Evolutionary conservation across 2,888 invertebrate genomes (phyloP).

Genomic region (Eilema sororculum): DNA sequence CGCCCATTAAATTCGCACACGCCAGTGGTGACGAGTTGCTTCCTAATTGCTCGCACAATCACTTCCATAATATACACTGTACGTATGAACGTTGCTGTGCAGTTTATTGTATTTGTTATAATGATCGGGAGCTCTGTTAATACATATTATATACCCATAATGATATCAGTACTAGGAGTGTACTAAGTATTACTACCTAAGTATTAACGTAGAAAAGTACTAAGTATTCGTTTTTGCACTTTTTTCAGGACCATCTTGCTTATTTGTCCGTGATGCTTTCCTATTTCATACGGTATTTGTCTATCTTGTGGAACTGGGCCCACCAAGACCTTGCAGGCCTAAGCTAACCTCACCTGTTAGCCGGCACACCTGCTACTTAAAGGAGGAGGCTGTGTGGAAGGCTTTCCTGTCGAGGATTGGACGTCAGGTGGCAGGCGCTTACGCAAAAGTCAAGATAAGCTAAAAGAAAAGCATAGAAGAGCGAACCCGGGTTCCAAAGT

Average conservation of each 20-base stretch:
- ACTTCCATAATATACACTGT: constrained; percentile 58
- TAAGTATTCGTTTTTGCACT: background rate
- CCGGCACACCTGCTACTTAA: too few species aligned
- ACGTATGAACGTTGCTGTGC: background rate
- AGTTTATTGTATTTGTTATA: background rate
- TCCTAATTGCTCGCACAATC: constrained; percentile 79
- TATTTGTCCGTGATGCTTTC: background rate
- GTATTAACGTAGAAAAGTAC: background rate
- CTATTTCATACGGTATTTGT: background rate
- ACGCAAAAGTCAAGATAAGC: too few species aligned
- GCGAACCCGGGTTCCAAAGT: too few species aligned
- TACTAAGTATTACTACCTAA: background rate
- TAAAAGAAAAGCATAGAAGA: too few species aligned
- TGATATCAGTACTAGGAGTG: background rate
- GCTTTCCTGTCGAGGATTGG: too few species aligned
- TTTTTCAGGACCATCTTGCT: background rate
- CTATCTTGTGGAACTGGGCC: background rate
- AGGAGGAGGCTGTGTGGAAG: too few species aligned
- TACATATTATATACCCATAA: background rate
- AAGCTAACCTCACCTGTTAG: too few species aligned
- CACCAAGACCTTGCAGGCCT: too few species aligned
- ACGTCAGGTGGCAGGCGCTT: too few species aligned
- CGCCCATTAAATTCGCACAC: constrained; percentile 84
- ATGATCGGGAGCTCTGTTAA: background rate
- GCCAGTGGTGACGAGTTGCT: constrained; percentile 67